phyloP scores from a whole-genome alignment of 2,113 vertebrate genomes.

The Gymnocephalus cernua region DNA sequence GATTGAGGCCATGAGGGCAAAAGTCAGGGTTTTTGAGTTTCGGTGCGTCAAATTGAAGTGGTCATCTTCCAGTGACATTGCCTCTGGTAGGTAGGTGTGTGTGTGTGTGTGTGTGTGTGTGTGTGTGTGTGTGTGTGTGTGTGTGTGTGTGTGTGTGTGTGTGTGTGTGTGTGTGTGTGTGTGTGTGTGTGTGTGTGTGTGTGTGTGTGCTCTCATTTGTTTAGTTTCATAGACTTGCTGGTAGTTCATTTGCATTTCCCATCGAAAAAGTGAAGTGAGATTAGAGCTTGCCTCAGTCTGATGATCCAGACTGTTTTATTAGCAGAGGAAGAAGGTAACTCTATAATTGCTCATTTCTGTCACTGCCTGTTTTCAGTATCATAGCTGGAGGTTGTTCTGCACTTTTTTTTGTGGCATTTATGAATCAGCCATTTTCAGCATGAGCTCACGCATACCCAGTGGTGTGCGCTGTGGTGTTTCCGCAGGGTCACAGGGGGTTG shows the following conservation, averaged over 20 bases:
- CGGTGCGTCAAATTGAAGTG: conserved; percentile 34
- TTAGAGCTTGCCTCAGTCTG: conserved; percentile 19
- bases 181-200: too few species aligned
- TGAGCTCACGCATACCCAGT: conserved; percentile 33
- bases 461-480: conserved; percentile 33
- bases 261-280: neutral
- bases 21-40: conserved; percentile 55
- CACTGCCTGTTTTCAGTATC: conserved; percentile 27
- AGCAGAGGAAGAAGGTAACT: neutral
- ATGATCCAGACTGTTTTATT: conserved; percentile 30
- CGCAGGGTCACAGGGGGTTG: conserved; percentile 27
- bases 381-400: conserved; percentile 40
- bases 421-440: conserved; percentile 58
- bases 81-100: too few species aligned
- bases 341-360: conserved; percentile 9
- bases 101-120: conserved; percentile 23
- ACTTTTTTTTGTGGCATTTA: conserved; percentile 47
- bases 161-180: too few species aligned
- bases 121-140: too few species aligned
- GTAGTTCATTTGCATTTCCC: conserved; percentile 36
- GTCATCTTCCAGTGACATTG: conserved; percentile 31
- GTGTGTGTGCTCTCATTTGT: conserved; percentile 24
- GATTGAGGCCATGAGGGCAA: conserved; percentile 66
- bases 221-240: conserved; percentile 15
- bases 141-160: too few species aligned